phyloP scores from a whole-genome alignment of 2,888 invertebrate genomes.

The Xestia ashworthii region DNA sequence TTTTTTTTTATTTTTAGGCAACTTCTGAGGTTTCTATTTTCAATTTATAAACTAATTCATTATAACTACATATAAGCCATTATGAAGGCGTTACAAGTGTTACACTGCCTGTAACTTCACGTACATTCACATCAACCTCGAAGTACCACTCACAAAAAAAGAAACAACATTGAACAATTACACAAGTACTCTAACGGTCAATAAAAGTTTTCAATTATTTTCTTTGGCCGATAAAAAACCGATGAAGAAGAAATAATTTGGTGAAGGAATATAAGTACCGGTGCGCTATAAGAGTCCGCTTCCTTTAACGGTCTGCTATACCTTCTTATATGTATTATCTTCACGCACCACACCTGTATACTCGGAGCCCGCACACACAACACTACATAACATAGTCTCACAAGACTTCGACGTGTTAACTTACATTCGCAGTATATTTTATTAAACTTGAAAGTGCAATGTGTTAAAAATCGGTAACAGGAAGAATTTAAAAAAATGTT shows the following conservation, averaged over 20 bases:
- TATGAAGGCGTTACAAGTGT: background rate
- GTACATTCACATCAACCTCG: conserved; percentile 3
- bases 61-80: background rate
- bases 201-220: conserved; percentile 13
- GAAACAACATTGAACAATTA: conserved; percentile 17
- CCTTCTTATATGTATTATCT: conserved; percentile 29
- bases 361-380: conserved; percentile 8
- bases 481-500: conserved; percentile 35
- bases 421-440: conserved; percentile 1
- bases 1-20: background rate
- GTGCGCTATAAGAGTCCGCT: conserved; percentile 5
- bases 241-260: conserved; percentile 9
- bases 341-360: conserved; percentile 16
- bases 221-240: conserved; percentile 4
- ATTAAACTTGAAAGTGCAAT: background rate
- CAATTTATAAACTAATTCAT: conserved; percentile 7
- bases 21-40: background rate
- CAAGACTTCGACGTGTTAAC: conserved; percentile 28
- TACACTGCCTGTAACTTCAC: background rate
- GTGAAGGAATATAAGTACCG: conserved; percentile 29
- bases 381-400: conserved; percentile 34
- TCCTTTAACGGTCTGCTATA: conserved; percentile 46
- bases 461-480: conserved; percentile 1
- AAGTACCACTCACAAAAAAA: background rate
- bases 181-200: conserved; percentile 14